phyloP scores from a whole-genome alignment of 2,113 vertebrate species.

The Pantherophis guttatus region DNA sequence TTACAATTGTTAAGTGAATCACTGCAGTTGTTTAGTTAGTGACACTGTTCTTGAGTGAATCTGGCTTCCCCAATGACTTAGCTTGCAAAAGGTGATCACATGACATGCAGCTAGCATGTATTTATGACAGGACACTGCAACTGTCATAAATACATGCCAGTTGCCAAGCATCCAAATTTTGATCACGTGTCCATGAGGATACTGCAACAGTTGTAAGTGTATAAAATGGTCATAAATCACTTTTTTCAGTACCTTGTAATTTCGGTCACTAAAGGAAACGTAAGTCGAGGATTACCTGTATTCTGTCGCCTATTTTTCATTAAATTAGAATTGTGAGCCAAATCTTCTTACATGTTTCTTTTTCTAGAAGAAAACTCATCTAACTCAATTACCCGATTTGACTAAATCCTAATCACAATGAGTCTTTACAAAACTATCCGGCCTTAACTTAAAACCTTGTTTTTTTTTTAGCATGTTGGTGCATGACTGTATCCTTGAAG shows the following conservation, averaged over 20 bases:
- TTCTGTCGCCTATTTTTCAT: slow-evolving; percentile 27
- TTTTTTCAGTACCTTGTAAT: neutral
- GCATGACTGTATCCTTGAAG: slow-evolving; percentile 40
- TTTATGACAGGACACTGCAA: too few species aligned
- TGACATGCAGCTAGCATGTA: neutral
- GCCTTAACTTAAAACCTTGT: slow-evolving; percentile 19
- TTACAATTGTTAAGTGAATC: neutral
- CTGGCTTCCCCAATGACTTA: neutral
- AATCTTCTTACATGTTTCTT: slow-evolving; percentile 34
- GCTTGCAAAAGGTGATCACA: neutral
- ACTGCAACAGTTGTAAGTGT: neutral
- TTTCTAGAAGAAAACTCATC: slow-evolving; percentile 33
- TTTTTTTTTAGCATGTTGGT: slow-evolving; percentile 45
- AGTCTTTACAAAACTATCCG: slow-evolving; percentile 37
- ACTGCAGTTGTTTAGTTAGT: neutral
- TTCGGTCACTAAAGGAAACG: neutral
- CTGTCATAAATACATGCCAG: too few species aligned
- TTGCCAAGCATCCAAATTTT: neutral
- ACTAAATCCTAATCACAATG: slow-evolving; percentile 45
- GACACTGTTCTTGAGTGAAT: neutral
- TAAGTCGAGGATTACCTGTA: neutral
- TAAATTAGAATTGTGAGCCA: slow-evolving; percentile 21
- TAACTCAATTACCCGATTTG: slow-evolving; percentile 41
- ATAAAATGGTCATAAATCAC: neutral
- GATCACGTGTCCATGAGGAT: neutral